Percentiles rank a stretch among this genome's conserved stretches.
Conservation (phyloP, 2,888 invertebrate species). For the Athetis lepigone region DNA sequence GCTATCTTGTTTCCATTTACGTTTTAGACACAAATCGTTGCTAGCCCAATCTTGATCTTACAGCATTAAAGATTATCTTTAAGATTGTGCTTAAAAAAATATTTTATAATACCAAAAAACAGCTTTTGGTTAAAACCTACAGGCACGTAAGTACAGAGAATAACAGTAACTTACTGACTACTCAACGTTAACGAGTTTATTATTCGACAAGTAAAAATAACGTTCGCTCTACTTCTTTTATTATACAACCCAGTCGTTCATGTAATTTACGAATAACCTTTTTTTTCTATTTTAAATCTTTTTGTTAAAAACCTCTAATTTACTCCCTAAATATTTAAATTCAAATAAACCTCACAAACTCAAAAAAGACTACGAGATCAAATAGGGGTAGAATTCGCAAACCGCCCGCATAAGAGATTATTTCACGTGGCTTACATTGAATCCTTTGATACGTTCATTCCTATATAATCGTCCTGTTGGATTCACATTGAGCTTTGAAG, state of each 20-base stretch:
- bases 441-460: constrained; percentile 61
- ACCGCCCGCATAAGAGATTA: constrained; percentile 65
- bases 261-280: constrained; percentile 38
- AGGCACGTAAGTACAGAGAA: constrained; percentile 6
- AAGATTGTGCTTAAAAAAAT: too few relatives aligned
- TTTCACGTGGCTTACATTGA: constrained; percentile 62
- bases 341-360: constrained; percentile 43
- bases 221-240: constrained; percentile 13
- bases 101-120: constrained; percentile 3
- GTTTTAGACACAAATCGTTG: too few relatives aligned
- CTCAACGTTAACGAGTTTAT: constrained; percentile 17
- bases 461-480: constrained; percentile 61
- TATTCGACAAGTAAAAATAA: constrained; percentile 21
- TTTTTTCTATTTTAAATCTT: constrained; percentile 12
- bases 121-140: constrained; percentile 11
- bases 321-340: constrained; percentile 46
- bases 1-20: too few relatives aligned
- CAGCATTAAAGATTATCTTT: too few relatives aligned
- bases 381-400: constrained; percentile 61
- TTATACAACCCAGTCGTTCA: constrained; percentile 7
- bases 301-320: constrained; percentile 22
- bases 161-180: constrained; percentile 24
- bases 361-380: constrained; percentile 46
- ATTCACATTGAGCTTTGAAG: constrained; percentile 62
- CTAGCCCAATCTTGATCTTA: too few relatives aligned